Base-by-base conservation (phyloP, 1,140 invertebrate genomes). In the Pseudomyrmex sp. region DNA sequence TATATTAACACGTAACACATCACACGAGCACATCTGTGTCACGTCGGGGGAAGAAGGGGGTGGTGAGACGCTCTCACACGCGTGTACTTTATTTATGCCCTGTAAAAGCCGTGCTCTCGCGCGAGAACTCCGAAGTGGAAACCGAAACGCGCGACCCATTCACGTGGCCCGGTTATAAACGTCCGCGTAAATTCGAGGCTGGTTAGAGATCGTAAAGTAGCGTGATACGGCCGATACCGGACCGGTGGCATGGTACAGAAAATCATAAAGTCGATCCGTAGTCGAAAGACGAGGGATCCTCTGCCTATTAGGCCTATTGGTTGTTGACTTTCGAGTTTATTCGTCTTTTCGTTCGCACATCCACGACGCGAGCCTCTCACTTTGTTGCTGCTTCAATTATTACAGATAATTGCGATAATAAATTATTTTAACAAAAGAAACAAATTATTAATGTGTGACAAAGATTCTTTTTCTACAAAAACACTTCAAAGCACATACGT, bases 1-100 rank as follows among this genome's bases (percentile, higher is more conserved):
- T 84, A 85, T 90, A 91, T 91, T 91, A 91, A 91, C 90, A 91
- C 90, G 89, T 91, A 91, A 91, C 90, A 90, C 85, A 90, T 91
- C 84, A 75, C 75, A 89, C 58, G 74, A 50, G 82, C 85, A 87
- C 86, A 88, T 86, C 86, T 88, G 87, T 74, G 68, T 56, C 46
- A 13, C 65, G 20, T 77, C 72, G 56, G 15, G 18, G 9, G 58
- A 20, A 20, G 58, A 8, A 5, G 1, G 18, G 12, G 12, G 52
- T 18, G 79, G 35, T 44, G 52, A 66, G 52, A 35, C 61, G 23
- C 82, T 72, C 76, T 26, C 70, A 87, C 69, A 75, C 75, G 77
- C 58, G 65, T 54, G 58, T 58, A 74, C 50, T n/a, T 88, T 88
- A 88, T 89, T 89, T 89, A 89, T 84, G 83, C 23, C 83, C 72